phyloP scores from a whole-genome alignment of 2,888 invertebrate genomes.

The Stenodera caucasica region DNA sequence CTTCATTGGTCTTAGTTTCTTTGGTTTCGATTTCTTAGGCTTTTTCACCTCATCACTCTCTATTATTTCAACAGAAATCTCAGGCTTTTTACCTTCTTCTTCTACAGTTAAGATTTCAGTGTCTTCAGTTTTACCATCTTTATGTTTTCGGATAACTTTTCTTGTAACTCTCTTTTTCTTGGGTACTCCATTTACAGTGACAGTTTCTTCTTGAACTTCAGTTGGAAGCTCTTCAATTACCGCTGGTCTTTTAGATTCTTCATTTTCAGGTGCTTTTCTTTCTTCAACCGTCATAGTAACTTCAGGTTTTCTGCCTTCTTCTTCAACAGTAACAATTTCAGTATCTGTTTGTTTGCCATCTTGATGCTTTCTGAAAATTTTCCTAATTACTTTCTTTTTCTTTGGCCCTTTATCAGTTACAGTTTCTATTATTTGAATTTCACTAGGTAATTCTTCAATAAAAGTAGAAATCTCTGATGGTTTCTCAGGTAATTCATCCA shows the following conservation, averaged over 20 bases:
- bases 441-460: conserved; percentile 28
- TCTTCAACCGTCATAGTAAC: conserved; percentile 46
- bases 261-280: conserved; percentile 28
- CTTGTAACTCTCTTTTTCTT: conserved; percentile 43
- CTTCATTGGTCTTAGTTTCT: conserved; percentile 43
- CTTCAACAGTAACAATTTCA: conserved; percentile 37
- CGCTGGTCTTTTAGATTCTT: conserved; percentile 23
- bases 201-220: conserved; percentile 31
- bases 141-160: conserved; percentile 53
- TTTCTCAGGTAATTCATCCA: conserved; percentile 7
- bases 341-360: conserved; percentile 38
- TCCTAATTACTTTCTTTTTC: conserved; percentile 33
- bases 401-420: conserved; percentile 33
- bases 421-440: conserved; percentile 35
- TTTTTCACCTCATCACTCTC: conserved; percentile 33
- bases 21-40: conserved; percentile 37
- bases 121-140: conserved; percentile 48
- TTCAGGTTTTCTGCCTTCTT: conserved; percentile 52
- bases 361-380: conserved; percentile 33
- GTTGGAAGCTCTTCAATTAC: conserved; percentile 41
- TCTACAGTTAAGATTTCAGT: conserved; percentile 53
- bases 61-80: conserved; percentile 44
- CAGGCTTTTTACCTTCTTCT: conserved; percentile 46
- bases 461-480: neutral
- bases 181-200: neutral